A percentile compares a stretch with the other conserved stretches of the same genome.
Evolutionary conservation across 2,888 invertebrate species (phyloP).

Genomic region (Apomyelois bistriatella): DNA sequence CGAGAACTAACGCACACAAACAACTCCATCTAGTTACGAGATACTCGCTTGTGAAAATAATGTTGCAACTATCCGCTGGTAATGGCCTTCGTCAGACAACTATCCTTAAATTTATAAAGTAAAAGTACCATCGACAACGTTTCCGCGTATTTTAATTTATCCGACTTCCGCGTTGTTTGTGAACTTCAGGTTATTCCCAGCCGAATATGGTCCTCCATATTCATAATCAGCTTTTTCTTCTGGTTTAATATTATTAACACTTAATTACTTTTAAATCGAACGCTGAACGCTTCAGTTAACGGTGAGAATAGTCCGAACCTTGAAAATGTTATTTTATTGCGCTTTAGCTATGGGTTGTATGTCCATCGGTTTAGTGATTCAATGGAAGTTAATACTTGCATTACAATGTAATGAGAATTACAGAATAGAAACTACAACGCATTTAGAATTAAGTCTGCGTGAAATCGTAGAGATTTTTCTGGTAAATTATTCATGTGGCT

Average conservation of each 20-base stretch:
- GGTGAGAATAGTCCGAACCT: conserved; percentile 36
- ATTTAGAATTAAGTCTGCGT: conserved; percentile 73
- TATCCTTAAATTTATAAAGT: conserved; percentile 27
- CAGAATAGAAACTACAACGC: conserved; percentile 74
- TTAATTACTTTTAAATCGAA: not conserved
- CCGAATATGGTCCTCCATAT: conserved; percentile 16
- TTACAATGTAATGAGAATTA: conserved; percentile 65
- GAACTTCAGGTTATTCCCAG: conserved; percentile 20
- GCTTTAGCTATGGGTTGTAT: not conserved
- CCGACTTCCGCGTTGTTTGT: conserved; percentile 14
- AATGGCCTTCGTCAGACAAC: conserved; percentile 44
- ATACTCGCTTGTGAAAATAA: conserved; percentile 48
- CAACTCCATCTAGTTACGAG: conserved; percentile 36
- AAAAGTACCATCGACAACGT: conserved; percentile 21
- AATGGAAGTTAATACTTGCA: conserved; percentile 41
- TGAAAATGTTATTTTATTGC: conserved; percentile 26
- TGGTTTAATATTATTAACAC: conserved; percentile 13
- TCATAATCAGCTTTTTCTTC: conserved; percentile 12
- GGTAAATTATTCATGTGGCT: conserved; percentile 79
- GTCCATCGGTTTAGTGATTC: conserved; percentile 34
- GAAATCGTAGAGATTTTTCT: conserved; percentile 80
- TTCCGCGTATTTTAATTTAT: conserved; percentile 15
- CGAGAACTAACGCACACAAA: conserved; percentile 27
- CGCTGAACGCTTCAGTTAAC: not conserved
- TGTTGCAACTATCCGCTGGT: conserved; percentile 46